These are phyloP conservation scores for Prosopocoilus inquinatus DNA, from an alignment of 2,888 invertebrate genomes.

Conservation along the genomic window DNA sequence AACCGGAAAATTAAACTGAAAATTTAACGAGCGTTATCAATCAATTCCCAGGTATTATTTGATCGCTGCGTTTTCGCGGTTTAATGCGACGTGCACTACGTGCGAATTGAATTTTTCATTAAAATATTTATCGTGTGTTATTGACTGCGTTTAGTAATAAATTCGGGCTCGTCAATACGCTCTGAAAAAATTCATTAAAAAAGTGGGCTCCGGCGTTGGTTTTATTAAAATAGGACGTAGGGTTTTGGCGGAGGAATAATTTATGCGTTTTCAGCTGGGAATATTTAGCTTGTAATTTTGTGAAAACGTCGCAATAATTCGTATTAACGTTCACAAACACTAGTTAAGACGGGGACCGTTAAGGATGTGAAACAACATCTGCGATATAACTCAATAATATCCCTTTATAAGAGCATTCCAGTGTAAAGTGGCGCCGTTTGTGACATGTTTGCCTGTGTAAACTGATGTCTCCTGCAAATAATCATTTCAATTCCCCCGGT, in stretches of 20 bases:
- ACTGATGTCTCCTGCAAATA: constrained; percentile 5
- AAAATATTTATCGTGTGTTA: too few relatives aligned
- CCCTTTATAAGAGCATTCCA: constrained; percentile 42
- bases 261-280: too few relatives aligned
- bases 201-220: too few relatives aligned
- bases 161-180: too few relatives aligned
- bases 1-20: constrained; percentile 7
- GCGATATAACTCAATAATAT: constrained; percentile 39
- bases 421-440: constrained; percentile 40
- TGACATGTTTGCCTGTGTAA: constrained; percentile 4
- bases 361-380: constrained; percentile 39
- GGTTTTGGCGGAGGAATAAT: too few relatives aligned
- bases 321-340: constrained; percentile 17
- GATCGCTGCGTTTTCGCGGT: too few relatives aligned
- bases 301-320: constrained; percentile 14
- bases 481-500: constrained; percentile 2
- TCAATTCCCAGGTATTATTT: not conserved
- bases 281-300: too few relatives aligned
- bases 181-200: too few relatives aligned
- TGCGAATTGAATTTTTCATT: too few relatives aligned
- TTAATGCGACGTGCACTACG: too few relatives aligned
- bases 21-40: constrained; percentile 12
- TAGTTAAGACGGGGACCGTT: constrained; percentile 17
- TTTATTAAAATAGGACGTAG: too few relatives aligned
- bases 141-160: too few relatives aligned